These are phyloP conservation scores for Ailurus styani DNA, from an alignment of 2,113 vertebrate genomes.

Conservation along the genomic window DNA sequence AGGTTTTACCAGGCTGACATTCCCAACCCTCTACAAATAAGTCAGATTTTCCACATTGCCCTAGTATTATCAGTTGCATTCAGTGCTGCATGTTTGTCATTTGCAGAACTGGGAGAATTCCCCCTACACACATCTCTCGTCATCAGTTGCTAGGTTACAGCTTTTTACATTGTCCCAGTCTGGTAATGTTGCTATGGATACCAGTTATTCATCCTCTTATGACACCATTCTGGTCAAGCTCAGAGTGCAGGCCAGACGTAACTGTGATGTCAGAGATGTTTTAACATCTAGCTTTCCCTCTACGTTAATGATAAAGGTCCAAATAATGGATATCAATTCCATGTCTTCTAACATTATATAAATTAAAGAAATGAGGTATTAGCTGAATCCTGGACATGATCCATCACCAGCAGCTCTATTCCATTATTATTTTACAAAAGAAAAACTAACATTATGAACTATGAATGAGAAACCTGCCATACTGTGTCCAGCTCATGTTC, in stretches of 20 bases:
- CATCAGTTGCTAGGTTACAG: slow-evolving; percentile 70
- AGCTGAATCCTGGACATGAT: background rate
- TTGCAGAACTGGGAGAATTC: slow-evolving; percentile 52
- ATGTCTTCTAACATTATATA: background rate
- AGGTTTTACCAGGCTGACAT: background rate
- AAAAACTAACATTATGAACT: background rate
- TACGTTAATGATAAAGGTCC: background rate
- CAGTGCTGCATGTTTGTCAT: background rate
- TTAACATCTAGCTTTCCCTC: background rate
- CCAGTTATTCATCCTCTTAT: slow-evolving; percentile 59
- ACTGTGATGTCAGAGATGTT: slow-evolving; percentile 64
- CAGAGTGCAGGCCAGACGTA: slow-evolving; percentile 30
- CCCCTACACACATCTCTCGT: slow-evolving; percentile 42
- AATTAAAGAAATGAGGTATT: background rate
- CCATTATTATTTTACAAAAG: background rate
- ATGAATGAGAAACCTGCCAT: background rate
- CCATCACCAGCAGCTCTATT: background rate
- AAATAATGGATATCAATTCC: background rate
- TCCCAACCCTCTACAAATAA: background rate
- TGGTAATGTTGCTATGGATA: slow-evolving; percentile 77
- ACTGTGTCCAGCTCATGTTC: background rate
- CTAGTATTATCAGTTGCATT: background rate
- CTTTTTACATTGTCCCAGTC: slow-evolving; percentile 61
- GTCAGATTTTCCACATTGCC: slow-evolving; percentile 28
- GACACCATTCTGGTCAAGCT: slow-evolving; percentile 50